phyloP scores from a whole-genome alignment of 2,797 vertebrate genomes.

The Pseudochirops corinnae region DNA sequence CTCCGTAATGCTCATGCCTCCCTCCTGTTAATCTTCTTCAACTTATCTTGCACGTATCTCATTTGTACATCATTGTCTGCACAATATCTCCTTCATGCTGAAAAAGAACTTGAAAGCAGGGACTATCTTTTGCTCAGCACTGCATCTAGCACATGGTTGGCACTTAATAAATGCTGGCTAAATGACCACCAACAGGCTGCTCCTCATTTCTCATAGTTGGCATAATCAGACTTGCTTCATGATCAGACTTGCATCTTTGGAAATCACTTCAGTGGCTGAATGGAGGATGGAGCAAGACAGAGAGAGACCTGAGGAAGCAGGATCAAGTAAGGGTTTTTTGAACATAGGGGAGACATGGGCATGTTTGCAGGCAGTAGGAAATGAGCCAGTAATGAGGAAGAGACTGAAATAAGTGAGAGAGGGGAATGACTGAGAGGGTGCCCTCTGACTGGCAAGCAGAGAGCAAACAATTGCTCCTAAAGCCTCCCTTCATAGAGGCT shows the following conservation, averaged over 20 bases:
- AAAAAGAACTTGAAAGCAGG: neutral
- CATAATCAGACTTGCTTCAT: neutral
- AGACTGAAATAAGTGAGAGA: too few relatives aligned
- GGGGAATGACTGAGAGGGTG: neutral
- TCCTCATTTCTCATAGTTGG: neutral
- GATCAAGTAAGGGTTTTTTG: too few relatives aligned
- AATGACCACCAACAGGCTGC: neutral
- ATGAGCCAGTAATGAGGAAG: too few relatives aligned
- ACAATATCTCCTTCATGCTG: neutral
- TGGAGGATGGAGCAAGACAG: neutral
- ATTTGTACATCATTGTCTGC: neutral
- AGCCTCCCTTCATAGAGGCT: neutral
- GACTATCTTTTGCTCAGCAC: neutral
- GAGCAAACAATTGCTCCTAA: too few relatives aligned
- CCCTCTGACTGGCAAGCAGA: neutral
- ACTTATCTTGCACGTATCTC: neutral
- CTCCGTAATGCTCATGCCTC: neutral
- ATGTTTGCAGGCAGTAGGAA: too few relatives aligned
- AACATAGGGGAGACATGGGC: too few relatives aligned
- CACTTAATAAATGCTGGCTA: neutral
- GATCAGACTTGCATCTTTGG: neutral
- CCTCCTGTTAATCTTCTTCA: neutral
- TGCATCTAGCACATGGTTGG: neutral
- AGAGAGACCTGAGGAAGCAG: neutral
- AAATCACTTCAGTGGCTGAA: neutral